Evolutionary conservation across 2,888 invertebrate species (phyloP).

Genomic region (Caenorhabditis angaria): DNA sequence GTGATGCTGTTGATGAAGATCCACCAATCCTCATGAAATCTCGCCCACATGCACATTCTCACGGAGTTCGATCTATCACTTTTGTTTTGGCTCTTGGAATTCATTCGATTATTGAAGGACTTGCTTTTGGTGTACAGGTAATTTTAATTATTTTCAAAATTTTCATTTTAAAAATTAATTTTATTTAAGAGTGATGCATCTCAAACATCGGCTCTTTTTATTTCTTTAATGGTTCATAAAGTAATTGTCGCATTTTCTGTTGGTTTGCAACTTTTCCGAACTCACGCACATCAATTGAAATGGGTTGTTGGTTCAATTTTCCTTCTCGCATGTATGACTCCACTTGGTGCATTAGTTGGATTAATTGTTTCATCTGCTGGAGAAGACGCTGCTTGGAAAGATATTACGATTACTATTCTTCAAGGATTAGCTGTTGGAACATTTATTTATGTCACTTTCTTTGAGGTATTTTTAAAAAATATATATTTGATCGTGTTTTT

Average conservation of each 20-base stretch:
- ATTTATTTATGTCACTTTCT: constrained; percentile 91
- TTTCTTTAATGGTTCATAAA: constrained; percentile 71
- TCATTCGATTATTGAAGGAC: constrained; percentile 77
- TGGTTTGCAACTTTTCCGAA: constrained; percentile 74
- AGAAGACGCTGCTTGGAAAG: constrained; percentile 42
- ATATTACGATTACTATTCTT: constrained; percentile 71
- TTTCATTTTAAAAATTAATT: neutral
- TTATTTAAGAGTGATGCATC: constrained; percentile 20
- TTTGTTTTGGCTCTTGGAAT: constrained; percentile 76
- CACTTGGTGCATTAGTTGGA: constrained; percentile 76
- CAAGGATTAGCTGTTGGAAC: constrained; percentile 92
- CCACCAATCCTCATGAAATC: constrained; percentile 72
- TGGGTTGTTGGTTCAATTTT: constrained; percentile 69
- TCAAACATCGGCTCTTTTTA: constrained; percentile 59
- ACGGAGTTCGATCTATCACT: constrained; percentile 74
- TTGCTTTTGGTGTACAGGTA: constrained; percentile 68
- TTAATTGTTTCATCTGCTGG: constrained; percentile 55
- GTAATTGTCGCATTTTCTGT: constrained; percentile 77
- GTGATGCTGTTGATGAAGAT: constrained; percentile 67
- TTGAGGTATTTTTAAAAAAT: constrained; percentile 78
- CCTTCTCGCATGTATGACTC: constrained; percentile 79
- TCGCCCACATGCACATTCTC: constrained; percentile 71
- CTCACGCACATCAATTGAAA: constrained; percentile 69
- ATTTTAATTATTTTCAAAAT: neutral
- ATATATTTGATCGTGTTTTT: neutral